Percentiles rank a stretch among this genome's conserved stretches.
Evolutionary conservation across 1,140 invertebrate species (phyloP).

Genomic region (Hycleus phaleratus): DNA sequence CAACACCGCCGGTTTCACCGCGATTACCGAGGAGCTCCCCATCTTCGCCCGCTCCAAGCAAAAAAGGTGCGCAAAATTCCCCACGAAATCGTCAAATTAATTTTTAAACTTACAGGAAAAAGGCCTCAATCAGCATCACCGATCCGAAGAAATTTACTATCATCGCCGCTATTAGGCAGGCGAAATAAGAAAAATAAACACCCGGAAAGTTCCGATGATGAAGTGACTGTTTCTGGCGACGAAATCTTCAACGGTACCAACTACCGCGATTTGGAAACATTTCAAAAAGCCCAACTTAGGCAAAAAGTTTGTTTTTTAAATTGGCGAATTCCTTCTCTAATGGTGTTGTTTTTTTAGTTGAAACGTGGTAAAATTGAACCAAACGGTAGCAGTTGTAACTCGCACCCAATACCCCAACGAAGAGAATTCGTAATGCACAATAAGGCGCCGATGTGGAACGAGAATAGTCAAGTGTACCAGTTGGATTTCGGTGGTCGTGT

Average conservation of each 20-base stretch:
- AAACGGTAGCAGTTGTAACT: constrained; percentile 44
- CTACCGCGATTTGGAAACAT: constrained; percentile 85
- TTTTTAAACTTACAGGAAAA: constrained; percentile 42
- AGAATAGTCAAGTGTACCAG: constrained; percentile 97
- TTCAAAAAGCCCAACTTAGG: constrained; percentile 87
- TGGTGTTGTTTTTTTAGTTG: constrained; percentile 42
- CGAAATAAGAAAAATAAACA: constrained; percentile 60
- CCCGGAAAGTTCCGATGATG: constrained; percentile 82
- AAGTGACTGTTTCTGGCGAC: constrained; percentile 59
- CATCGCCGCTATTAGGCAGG: constrained; percentile 69
- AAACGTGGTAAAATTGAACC: constrained; percentile 56
- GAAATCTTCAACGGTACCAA: constrained; percentile 56
- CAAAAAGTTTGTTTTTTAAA: constrained; percentile 66
- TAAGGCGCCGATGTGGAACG: constrained; percentile 99
- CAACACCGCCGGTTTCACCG: constrained; percentile 48
- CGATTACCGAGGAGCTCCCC: constrained; percentile 63
- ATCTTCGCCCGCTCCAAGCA: constrained; percentile 61
- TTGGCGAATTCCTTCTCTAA: background rate
- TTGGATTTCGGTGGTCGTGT: constrained; percentile 98
- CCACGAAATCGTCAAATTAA: background rate
- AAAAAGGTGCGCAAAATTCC: constrained; percentile 43
- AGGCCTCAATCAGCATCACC: constrained; percentile 71
- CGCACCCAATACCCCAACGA: constrained; percentile 47
- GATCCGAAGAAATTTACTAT: constrained; percentile 69
- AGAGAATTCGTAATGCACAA: constrained; percentile 94